Base-by-base conservation (phyloP, 2,113 vertebrate species). In the Nerophis lumbriciformis region DNA sequence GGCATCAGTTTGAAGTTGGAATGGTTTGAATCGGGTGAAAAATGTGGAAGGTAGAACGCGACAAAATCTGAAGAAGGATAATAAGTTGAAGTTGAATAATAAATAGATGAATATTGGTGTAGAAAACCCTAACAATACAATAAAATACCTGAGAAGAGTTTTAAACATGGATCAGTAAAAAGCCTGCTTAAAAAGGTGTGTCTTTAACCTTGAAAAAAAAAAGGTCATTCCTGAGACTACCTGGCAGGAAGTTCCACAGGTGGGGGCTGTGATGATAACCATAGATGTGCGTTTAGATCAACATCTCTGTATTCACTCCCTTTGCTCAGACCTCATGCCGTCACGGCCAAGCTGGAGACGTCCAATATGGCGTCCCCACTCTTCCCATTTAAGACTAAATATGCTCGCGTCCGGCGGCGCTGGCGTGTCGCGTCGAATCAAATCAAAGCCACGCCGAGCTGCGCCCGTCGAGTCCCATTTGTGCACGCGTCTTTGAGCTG, bases 391-490 rank as follows among this genome's bases (percentile, higher is more conserved):
- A 60, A 73, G 67, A 11, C 11, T 6, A 52, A 56, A 57, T 36
- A 52, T 55, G 71, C 15, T 72, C 80, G 61, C 68, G 73, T 71
- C 85, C 56, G 1, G 53, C 59, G 65, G 77, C 73, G 45, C 21
- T 59, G n/a, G 47, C n/a, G 57, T 81, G 79, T 75, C 80, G 76
- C 15, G 48, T 64, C 65, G 59, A 57, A 61, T 53, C 51, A 37
- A 53, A 59, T 72, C 75, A 69, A 7, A 59, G 61, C 55, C 13
- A 49, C 13, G 56, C 70, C 63, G 49, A 73, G 73, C 67, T 4
- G 13, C 16, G 35, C 59, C 58, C 39, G 63, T 84, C 78, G 60
- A 56, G 66, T 79, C 68, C 1, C 2, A 35, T 60, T 68, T 39
- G 38, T 37, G 53, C 19, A 63, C 49, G 64, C 48, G 48, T 71